phyloP scores from a whole-genome alignment of 2,888 invertebrate genomes.

The Nemotelus nigrinus region DNA sequence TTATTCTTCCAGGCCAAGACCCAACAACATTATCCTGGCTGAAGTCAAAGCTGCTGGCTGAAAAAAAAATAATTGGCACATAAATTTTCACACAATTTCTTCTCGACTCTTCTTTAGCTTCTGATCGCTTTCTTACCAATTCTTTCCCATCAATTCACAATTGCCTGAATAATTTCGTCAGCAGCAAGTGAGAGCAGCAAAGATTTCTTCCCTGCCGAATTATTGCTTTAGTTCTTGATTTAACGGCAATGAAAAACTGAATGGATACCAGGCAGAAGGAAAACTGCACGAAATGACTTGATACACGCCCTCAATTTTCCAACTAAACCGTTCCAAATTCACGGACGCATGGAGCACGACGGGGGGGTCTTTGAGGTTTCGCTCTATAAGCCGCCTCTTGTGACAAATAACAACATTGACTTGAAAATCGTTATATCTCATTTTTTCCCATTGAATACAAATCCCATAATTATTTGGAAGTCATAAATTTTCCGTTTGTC shows the following conservation, averaged over 20 bases:
- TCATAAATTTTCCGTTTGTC: conserved; percentile 46
- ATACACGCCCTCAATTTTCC: conserved; percentile 3
- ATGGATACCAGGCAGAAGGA: neutral
- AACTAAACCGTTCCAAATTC: conserved; percentile 15
- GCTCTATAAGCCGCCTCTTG: neutral
- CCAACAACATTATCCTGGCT: conserved; percentile 20
- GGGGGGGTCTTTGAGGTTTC: neutral
- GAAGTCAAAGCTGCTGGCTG: conserved; percentile 10
- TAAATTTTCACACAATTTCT: conserved; percentile 40
- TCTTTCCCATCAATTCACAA: neutral
- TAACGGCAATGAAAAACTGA: neutral
- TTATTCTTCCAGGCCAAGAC: neutral
- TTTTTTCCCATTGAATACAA: conserved; percentile 46
- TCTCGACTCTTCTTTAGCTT: neutral
- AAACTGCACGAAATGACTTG: neutral
- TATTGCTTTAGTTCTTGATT: neutral
- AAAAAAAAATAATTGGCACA: conserved; percentile 39
- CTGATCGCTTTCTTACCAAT: neutral
- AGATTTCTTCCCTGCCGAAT: neutral
- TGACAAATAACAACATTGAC: conserved; percentile 14
- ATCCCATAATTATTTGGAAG: conserved; percentile 47
- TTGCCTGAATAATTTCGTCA: conserved; percentile 12
- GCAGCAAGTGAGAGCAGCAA: neutral
- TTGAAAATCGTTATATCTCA: conserved; percentile 21
- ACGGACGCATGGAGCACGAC: neutral